Percentiles rank a stretch among this genome's conserved stretches.
Evolutionary conservation across 2,113 vertebrate genomes (phyloP).

Genomic region (Colossoma macropomum): DNA sequence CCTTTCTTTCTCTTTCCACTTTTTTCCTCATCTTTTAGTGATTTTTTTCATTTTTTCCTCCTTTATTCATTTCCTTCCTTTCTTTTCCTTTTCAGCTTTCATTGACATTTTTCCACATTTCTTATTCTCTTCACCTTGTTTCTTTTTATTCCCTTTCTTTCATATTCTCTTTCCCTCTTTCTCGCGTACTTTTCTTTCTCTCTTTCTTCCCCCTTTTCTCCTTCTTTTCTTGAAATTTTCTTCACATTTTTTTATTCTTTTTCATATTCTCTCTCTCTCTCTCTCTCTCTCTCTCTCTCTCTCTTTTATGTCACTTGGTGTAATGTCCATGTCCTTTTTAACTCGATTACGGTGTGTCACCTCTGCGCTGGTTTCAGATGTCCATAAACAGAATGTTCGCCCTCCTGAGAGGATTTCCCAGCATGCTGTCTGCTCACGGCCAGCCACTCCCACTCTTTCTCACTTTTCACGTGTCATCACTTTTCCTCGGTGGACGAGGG

Average conservation of each 20-base stretch:
- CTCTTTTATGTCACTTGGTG: background rate
- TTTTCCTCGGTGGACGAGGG: constrained; percentile 62
- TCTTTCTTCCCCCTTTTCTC: background rate
- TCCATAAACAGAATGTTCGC: constrained; percentile 49
- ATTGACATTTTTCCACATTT: background rate
- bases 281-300: background rate
- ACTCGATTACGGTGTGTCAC: constrained; percentile 40
- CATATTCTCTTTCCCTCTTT: background rate
- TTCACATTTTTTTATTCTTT: background rate
- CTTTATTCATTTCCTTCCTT: too few species aligned
- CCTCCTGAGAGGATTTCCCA: constrained; percentile 60
- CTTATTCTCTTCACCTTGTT: background rate
- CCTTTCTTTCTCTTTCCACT: too few species aligned
- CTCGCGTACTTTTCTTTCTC: background rate
- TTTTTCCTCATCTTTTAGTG: too few species aligned
- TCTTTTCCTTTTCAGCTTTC: background rate
- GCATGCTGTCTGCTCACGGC: constrained; percentile 51
- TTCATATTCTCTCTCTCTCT: background rate
- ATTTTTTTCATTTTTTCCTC: too few species aligned
- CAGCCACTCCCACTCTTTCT: constrained; percentile 32
- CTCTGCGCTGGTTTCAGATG: constrained; percentile 53
- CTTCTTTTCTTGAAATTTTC: background rate
- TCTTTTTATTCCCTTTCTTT: background rate
- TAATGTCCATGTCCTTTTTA: constrained; percentile 42
- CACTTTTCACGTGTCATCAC: constrained; percentile 70